phyloP scores from a whole-genome alignment of 2,888 invertebrate species.

The Andrena bucephala region DNA sequence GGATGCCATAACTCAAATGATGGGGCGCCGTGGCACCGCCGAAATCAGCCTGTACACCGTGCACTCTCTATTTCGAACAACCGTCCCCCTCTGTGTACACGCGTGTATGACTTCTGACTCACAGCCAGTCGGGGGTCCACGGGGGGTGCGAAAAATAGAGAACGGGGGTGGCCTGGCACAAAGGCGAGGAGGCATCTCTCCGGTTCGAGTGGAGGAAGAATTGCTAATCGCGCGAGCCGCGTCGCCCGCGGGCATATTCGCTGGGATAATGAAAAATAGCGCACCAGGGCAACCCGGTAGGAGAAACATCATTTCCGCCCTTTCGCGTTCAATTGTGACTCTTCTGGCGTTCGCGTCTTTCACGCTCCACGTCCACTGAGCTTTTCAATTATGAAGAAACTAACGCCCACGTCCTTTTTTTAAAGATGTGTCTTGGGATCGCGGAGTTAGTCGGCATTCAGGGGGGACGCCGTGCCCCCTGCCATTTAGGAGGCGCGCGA shows the following conservation, averaged over 20 bases:
- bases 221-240: conserved; percentile 50
- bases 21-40: conserved; percentile 54
- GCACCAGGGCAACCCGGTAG: conserved; percentile 25
- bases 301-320: conserved; percentile 29
- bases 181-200: conserved; percentile 48
- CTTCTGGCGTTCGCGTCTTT: conserved; percentile 6
- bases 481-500: conserved; percentile 21
- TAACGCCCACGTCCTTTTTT: not conserved
- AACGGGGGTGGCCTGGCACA: conserved; percentile 45
- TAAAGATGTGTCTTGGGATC: conserved; percentile 1
- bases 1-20: conserved; percentile 76
- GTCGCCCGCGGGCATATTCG: conserved; percentile 36
- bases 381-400: conserved; percentile 13
- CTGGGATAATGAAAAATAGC: conserved; percentile 50
- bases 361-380: not conserved
- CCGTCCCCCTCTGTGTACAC: conserved; percentile 23
- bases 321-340: conserved; percentile 12
- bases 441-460: conserved; percentile 36
- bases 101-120: conserved; percentile 72
- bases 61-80: not conserved
- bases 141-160: conserved; percentile 62
- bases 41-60: conserved; percentile 61
- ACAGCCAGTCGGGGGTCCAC: conserved; percentile 52
- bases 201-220: conserved; percentile 41
- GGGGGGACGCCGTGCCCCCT: not conserved